Evolutionary conservation across 2,113 vertebrate genomes (phyloP).

Genomic region (Nettapus auritus): DNA sequence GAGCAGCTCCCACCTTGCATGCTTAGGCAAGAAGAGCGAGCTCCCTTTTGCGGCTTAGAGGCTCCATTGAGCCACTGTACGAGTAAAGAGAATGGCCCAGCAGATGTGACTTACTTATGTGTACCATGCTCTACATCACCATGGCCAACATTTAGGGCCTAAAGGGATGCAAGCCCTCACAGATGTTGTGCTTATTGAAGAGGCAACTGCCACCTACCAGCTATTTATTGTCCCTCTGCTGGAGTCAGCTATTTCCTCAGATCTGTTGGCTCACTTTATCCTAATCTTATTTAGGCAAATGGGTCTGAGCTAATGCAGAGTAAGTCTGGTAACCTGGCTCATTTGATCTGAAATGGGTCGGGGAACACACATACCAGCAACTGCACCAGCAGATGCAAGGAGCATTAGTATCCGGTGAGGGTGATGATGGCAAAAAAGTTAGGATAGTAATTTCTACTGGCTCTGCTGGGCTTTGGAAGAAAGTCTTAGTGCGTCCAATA

Average conservation of each 20-base stretch:
- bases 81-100: not conserved
- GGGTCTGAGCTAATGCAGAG: not conserved
- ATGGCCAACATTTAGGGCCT: not conserved
- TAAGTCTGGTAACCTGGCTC: not conserved
- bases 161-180: not conserved
- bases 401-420: not conserved
- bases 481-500: not conserved
- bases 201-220: conserved; percentile 2
- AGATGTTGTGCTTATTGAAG: not conserved
- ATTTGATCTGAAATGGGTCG: not conserved
- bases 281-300: conserved; percentile 41
- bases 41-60: not conserved
- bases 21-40: not conserved
- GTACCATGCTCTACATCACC: not conserved
- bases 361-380: not conserved
- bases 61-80: not conserved
- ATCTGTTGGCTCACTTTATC: conserved; percentile 14
- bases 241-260: not conserved
- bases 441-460: not conserved
- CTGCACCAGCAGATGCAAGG: not conserved
- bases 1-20: not conserved
- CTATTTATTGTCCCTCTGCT: conserved; percentile 15
- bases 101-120: not conserved
- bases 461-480: not conserved
- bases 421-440: not conserved